Base-by-base conservation (phyloP, 1,140 invertebrate genomes). In the Drosophila albomicans region DNA sequence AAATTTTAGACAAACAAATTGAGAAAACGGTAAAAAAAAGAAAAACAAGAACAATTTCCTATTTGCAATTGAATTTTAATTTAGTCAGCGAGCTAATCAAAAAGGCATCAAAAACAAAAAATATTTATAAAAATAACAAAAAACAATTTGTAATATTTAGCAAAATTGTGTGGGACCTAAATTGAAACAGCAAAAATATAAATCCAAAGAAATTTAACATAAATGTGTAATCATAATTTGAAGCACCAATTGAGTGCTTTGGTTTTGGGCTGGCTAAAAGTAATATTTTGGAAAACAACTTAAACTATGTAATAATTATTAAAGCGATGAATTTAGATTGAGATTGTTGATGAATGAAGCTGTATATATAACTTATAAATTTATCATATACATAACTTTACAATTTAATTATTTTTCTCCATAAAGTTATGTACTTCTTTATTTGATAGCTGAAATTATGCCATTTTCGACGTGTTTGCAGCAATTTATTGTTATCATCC, bases 321-420 rank as follows among this genome's bases (percentile, higher is more conserved):
- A 46, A 54, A 48, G 25, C 65, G 52, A 63, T 30, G 54, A 71
- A 71, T 65, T 71, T 41, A 64, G 68, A 88, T 75, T 81, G 79
- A 79, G 85, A 78, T 88, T 84, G 85, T 84, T 84, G 77, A 89
- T 46, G 85, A 88, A 82, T 75, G 84, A 80, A 84, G 85, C 84
- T 88, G 84, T 88, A 88, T 88, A 88, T 88, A 88, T 88, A 88
- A 82, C 79, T 84, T 84, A 81, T 77, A 87, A 88, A 89, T 75
- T 89, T 77, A 88, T 89, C 67, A 65, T 89, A 78, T 80, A 57
- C 49, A 65, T 65, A 56, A 65, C 63, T 65, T 15, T 65, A 65
- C 20, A 88, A 76, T 66, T 76, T 72, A 88, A 88, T 78, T 84
- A 88, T 89, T 80, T 89, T 75, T 81, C 82, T 86, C 79, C 54